Conservation (phyloP, 1,140 invertebrate species). For the Penaeus chinensis region DNA sequence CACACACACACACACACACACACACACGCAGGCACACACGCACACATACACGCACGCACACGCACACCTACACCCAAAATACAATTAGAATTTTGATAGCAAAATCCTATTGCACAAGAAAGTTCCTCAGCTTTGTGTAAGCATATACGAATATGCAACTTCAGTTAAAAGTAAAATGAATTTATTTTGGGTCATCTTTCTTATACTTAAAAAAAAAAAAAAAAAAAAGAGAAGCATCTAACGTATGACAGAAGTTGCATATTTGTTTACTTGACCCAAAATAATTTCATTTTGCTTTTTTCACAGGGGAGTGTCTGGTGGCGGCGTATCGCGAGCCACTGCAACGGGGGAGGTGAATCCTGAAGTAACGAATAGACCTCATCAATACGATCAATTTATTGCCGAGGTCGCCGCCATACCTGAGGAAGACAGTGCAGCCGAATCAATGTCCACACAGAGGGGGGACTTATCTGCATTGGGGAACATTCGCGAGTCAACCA, state of each 20-base stretch:
- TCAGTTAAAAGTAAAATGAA: slow-evolving; percentile 9
- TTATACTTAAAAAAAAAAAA: background rate
- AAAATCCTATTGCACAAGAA: background rate
- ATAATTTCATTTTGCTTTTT: slow-evolving; percentile 16
- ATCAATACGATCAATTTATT: too few species aligned
- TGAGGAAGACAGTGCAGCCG: too few species aligned
- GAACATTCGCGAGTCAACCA: too few species aligned
- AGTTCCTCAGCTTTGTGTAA: background rate
- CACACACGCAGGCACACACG: too few species aligned
- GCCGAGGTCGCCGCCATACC: too few species aligned
- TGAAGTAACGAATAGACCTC: too few species aligned
- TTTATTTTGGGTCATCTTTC: slow-evolving; percentile 2
- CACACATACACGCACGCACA: too few species aligned
- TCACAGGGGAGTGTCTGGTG: background rate
- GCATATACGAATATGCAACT: slow-evolving; percentile 19
- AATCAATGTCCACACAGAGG: too few species aligned
- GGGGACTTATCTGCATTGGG: too few species aligned
- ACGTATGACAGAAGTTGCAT: slow-evolving; percentile 4
- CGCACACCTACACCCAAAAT: background rate
- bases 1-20: too few species aligned
- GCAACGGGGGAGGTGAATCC: too few species aligned
- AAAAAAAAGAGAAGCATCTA: background rate
- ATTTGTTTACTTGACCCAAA: slow-evolving; percentile 6
- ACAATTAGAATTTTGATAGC: background rate
- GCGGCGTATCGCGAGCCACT: background rate